Percentiles rank a stretch among this genome's conserved stretches.
These are phyloP conservation scores for Tichodroma muraria DNA, from an alignment of 2,113 vertebrate genomes.

Conservation along the genomic window DNA sequence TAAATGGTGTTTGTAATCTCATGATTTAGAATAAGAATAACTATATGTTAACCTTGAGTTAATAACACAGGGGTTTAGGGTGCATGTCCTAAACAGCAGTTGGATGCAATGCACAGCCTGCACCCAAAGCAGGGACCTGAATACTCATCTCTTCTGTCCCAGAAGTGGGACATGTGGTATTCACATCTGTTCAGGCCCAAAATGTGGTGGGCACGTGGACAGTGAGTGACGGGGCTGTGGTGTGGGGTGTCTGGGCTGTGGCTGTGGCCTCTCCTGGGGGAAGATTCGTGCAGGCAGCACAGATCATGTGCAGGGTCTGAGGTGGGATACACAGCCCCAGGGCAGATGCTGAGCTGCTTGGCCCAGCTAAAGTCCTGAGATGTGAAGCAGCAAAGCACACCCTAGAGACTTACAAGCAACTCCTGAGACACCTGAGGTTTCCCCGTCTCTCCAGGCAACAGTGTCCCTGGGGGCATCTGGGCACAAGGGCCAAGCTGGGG, in stretches of 20 bases:
- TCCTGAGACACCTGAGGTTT: not conserved
- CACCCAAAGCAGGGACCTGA: not conserved
- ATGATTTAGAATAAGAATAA: not conserved
- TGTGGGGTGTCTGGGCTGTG: not conserved
- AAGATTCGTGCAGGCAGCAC: fast-evolving
- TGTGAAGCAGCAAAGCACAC: not conserved
- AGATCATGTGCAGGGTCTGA: fast-evolving
- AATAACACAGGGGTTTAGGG: not conserved
- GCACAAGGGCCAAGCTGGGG: not conserved
- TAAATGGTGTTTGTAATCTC: not conserved
- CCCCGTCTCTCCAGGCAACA: not conserved
- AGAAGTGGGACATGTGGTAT: not conserved
- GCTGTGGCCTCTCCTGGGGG: fast-evolving
- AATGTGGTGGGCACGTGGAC: fast-evolving
- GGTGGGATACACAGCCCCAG: not conserved
- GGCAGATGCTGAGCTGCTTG: not conserved
- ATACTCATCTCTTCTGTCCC: not conserved
- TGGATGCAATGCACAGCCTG: not conserved
- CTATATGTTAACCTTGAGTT: not conserved
- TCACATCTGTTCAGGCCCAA: not conserved
- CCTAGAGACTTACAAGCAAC: not conserved
- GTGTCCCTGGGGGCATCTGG: fast-evolving
- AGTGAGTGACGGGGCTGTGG: fast-evolving
- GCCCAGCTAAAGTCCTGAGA: not conserved
- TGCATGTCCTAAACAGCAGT: not conserved